Evolutionary conservation across 53 echinoderm and acorn worm species (phyloP).

Genomic region (Hippasteria phrygiana): DNA sequence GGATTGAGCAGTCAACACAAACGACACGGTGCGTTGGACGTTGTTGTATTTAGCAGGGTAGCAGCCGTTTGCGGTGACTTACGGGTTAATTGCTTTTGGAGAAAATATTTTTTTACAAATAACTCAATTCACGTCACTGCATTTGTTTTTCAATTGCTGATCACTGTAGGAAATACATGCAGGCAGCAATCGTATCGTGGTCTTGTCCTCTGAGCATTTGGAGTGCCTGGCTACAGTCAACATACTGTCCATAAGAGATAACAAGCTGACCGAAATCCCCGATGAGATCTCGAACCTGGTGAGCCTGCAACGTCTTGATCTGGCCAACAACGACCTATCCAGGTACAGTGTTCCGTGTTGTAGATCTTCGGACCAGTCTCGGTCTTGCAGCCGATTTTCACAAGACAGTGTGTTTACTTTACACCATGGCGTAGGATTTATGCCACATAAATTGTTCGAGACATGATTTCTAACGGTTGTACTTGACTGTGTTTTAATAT

Average conservation of each 20-base stretch:
- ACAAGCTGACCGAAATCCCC: slow-evolving; percentile 83
- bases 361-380: too few species aligned
- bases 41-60: too few species aligned
- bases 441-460: too few species aligned
- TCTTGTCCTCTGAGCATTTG: slow-evolving; percentile 73
- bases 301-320: slow-evolving; percentile 83
- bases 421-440: background rate
- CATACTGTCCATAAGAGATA: slow-evolving; percentile 90
- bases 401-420: background rate
- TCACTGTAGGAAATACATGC: slow-evolving; percentile 88
- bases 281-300: slow-evolving; percentile 78
- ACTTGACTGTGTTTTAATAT: background rate
- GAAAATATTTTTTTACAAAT: too few species aligned
- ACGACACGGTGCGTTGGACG: too few species aligned
- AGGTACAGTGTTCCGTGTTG: slow-evolving; percentile 66
- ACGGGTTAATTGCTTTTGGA: too few species aligned
- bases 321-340: slow-evolving; percentile 91
- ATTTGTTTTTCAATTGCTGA: background rate
- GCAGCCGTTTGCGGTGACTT: too few species aligned
- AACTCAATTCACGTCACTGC: too few species aligned
- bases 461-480: too few species aligned
- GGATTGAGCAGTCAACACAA: too few species aligned
- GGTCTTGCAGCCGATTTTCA: background rate
- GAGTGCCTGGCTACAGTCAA: slow-evolving; percentile 74
- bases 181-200: slow-evolving; percentile 86